Evolutionary conservation across 2,113 vertebrate species (phyloP), one percentile per base, ranked within the genome.

Genomic region (Bujurquina vittata): DNA sequence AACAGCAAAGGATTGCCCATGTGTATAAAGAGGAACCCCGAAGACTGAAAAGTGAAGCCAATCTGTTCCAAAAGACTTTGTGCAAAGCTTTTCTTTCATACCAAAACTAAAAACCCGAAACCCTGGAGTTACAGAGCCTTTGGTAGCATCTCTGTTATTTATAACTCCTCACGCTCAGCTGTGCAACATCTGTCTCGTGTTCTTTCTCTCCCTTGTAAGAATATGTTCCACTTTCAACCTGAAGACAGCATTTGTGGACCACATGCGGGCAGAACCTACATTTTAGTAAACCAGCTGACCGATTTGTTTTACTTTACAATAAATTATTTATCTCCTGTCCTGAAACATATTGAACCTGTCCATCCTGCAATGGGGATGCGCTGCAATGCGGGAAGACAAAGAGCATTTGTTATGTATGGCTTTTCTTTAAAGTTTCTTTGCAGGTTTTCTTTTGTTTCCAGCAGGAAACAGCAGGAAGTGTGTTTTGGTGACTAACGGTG

Each of bases 281-380:
- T 96, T 97, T 97, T 96, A 97, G 96, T 97, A 96, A 97, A 3
- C 11, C 96, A 94, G 90, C 93, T 97, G 96, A 97, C 96, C 96
- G 96, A 96, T 96, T 97, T 97, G 55, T 92, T 97, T 96, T 93
- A 96, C 95, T 96, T 96, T 95, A 96, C 95, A 96, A 97, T 97
- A 97, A 97, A 97, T 98, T 97, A 97, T 96, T 93, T 94, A 94
- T 95, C 96, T 95, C 95, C 95, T 75, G 54, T 55, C 55, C 93
- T 62, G 94, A 83, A 94, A 93, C 93, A 94, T 96, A 97, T 95
- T 96, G 96, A 94, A 91, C 90, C 93, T 87, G 94, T 87, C 79
- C 55, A 54, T 88, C 92, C 95, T 94, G 94, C 94, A 84, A 89
- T 79, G 69, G 79, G 79, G 75, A 52, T 35, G 65, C 78, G 77